phyloP scores from a whole-genome alignment of 2,888 invertebrate genomes.

The Imbricaverruca yamaguchii region DNA sequence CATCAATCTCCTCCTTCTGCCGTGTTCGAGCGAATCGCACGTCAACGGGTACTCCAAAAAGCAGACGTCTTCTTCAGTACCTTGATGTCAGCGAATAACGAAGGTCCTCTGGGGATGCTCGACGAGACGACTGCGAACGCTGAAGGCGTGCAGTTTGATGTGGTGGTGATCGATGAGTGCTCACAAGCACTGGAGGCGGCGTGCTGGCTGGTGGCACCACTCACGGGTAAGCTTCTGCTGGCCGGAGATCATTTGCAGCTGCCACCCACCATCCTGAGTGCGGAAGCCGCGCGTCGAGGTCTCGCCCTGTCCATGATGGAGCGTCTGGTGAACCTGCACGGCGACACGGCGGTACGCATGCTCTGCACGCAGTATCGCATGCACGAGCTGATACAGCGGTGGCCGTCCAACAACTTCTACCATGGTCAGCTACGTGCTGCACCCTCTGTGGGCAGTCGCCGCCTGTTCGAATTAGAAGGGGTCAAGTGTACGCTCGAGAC shows the following conservation, averaged over 20 bases:
- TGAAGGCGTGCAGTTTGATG: neutral
- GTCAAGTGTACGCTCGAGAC: conserved; percentile 43
- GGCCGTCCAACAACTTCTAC: conserved; percentile 80
- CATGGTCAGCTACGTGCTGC: conserved; percentile 53
- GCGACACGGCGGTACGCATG: conserved; percentile 51
- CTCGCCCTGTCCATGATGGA: conserved; percentile 31
- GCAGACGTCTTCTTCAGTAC: no score
- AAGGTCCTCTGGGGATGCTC: no score
- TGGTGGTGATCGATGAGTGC: neutral
- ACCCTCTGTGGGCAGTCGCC: conserved; percentile 43
- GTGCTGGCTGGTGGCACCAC: conserved; percentile 49
- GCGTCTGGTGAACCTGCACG: conserved; percentile 35
- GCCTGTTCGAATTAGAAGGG: conserved; percentile 44
- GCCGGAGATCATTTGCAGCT: conserved; percentile 49
- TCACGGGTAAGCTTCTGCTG: conserved; percentile 44
- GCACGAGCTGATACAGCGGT: conserved; percentile 69
- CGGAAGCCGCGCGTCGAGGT: conserved; percentile 41
- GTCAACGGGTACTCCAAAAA: no score
- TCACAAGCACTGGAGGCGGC: conserved; percentile 43
- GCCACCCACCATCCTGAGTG: conserved; percentile 47
- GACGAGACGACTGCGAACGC: no score
- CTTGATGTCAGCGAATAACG: no score
- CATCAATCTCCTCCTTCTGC: no score
- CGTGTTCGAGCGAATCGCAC: no score
- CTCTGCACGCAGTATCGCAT: conserved; percentile 84